Percentiles rank a stretch among this genome's conserved stretches.
These are phyloP conservation scores for Latrodectus hesperus DNA, from an alignment of 2,888 invertebrate species.

Conservation along the genomic window DNA sequence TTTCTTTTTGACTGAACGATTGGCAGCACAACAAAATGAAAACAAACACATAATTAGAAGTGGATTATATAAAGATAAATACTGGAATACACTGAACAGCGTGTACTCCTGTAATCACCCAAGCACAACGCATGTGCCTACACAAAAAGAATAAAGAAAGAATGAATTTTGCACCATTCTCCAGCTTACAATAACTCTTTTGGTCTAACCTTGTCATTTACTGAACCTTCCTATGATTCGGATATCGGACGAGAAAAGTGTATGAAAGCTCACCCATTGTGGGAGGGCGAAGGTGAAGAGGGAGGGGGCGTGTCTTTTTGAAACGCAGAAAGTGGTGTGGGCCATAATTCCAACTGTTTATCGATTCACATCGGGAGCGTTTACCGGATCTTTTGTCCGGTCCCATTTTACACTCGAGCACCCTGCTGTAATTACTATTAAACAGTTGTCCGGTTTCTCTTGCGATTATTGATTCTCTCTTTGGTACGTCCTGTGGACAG, in stretches of 20 bases:
- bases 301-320: slow-evolving; percentile 4
- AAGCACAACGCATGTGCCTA: too few relatives aligned
- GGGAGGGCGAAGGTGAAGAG: not conserved
- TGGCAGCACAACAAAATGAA: too few relatives aligned
- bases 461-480: slow-evolving; percentile 55
- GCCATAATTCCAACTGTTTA: slow-evolving; percentile 20
- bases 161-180: too few relatives aligned
- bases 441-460: slow-evolving; percentile 66
- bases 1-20: too few relatives aligned
- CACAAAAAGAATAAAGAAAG: too few relatives aligned
- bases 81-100: too few relatives aligned
- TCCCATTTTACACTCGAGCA: slow-evolving; percentile 22
- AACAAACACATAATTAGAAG: too few relatives aligned
- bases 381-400: slow-evolving; percentile 49
- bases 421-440: slow-evolving; percentile 58
- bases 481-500: not conserved
- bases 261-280: not conserved
- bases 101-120: too few relatives aligned
- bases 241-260: not conserved
- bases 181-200: too few relatives aligned
- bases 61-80: too few relatives aligned
- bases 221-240: not conserved
- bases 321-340: slow-evolving; percentile 6
- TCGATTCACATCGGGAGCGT: slow-evolving; percentile 43
- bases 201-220: too few relatives aligned